Evolutionary conservation across 2,113 vertebrate genomes (phyloP), one percentile per base, ranked within the genome.

Genomic region (Nanorana parkeri): DNA sequence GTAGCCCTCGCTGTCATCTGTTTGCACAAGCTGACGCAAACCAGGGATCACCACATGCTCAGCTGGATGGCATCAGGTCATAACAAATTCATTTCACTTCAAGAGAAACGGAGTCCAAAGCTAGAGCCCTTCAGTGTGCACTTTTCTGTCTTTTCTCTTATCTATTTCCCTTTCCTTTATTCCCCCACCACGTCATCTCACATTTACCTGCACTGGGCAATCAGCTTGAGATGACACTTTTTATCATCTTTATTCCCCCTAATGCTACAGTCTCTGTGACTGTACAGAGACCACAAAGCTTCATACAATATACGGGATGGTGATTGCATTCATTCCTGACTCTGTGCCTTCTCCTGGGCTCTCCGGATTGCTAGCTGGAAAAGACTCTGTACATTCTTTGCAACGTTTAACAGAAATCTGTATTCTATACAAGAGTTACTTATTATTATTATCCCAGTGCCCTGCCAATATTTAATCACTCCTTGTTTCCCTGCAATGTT

Each of bases 21-120:
- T 89, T 86, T 87, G 58, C 91, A 87, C 87, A 77, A 86, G 78
- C 89, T 93, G 93, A 94, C 92, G 94, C 91, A 91, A 84, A 13
- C 76, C 63, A 26, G 41, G 75, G 71, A 63, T 83, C 80, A n/a
- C 29, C 83, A 86, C 80, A 84, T 84, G 84, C 84, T 83, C 74
- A 20, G 79, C 24, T 71, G 84, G 64, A 84, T 79, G 85, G 74
- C 77, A 24, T 81, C 21, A 68, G 68, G 80, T 69, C 81, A 67
- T 77, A 66, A 24, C 16, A 60, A 32, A 68, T 55, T 16, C 76
- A 87, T 51, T 87, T 80, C 86, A 83, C 80, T 87, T 76, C 65
- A 68, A 69, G 84, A 74, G 20, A 83, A 84, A 81, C 84, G 84
- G 78, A 81, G 56, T 78, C 32, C 65, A 87, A 88, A 88, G 90